phyloP scores from a whole-genome alignment of 2,113 vertebrate species.

The Budorcas taxicolor region DNA sequence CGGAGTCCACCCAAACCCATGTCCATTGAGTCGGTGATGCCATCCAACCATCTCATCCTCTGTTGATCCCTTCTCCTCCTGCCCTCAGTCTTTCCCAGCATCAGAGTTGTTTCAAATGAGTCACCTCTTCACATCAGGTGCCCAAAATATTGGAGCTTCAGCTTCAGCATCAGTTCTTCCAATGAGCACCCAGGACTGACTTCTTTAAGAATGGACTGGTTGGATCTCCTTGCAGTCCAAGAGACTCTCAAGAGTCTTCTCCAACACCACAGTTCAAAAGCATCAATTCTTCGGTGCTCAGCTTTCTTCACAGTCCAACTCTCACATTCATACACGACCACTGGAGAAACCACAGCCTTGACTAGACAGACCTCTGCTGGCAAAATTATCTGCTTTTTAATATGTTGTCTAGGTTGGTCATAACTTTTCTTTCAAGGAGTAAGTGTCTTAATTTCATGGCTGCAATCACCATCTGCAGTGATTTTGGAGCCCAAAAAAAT shows the following conservation, averaged over 20 bases:
- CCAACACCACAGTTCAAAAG: neutral
- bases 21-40: neutral
- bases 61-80: neutral
- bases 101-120: neutral
- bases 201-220: neutral
- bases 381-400: neutral
- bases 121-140: neutral
- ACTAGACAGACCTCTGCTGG: neutral
- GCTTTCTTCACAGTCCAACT: neutral
- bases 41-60: neutral
- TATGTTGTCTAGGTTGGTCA: neutral
- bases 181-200: neutral
- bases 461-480: neutral
- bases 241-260: neutral
- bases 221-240: neutral
- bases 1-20: neutral
- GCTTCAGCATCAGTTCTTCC: neutral
- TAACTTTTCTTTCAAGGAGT: neutral
- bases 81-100: neutral
- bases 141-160: neutral
- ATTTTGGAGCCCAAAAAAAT: accelerated
- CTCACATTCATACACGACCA: neutral
- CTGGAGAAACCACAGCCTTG: neutral
- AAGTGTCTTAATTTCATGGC: neutral
- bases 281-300: neutral